Evolutionary conservation across 2,888 invertebrate species (phyloP).

Genomic region (Fabriciana adippe): DNA sequence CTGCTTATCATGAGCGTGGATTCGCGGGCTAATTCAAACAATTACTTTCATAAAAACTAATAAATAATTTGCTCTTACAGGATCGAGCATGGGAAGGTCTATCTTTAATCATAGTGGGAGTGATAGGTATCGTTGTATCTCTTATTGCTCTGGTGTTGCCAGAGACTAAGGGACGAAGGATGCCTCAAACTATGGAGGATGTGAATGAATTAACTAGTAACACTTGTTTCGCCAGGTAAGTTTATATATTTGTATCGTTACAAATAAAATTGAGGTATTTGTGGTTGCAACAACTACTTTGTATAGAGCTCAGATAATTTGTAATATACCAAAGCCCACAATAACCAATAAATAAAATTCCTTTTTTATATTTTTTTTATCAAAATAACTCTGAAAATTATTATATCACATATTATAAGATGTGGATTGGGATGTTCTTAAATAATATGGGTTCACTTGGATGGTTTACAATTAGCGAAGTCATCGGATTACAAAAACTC

Average conservation of each 20-base stretch:
- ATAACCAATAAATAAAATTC: too few relatives aligned
- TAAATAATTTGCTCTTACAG: conserved; percentile 41
- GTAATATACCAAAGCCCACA: too few relatives aligned
- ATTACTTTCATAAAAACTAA: background rate
- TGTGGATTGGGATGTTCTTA: too few relatives aligned
- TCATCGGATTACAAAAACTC: too few relatives aligned
- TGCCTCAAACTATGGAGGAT: conserved; percentile 61
- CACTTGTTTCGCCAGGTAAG: conserved; percentile 26
- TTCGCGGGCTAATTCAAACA: background rate
- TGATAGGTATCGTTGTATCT: conserved; percentile 46
- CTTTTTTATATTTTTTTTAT: too few relatives aligned
- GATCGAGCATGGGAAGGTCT: conserved; percentile 55
- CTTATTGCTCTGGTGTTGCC: conserved; percentile 52
- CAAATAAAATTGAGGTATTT: too few relatives aligned
- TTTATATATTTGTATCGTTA: background rate
- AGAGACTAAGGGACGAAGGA: conserved; percentile 58
- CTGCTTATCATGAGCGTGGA: background rate
- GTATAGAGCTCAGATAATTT: too few relatives aligned
- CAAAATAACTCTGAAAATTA: too few relatives aligned
- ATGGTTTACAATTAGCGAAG: too few relatives aligned
- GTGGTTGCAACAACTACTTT: too few relatives aligned
- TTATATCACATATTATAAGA: too few relatives aligned
- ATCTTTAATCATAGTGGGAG: conserved; percentile 54
- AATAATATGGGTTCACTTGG: too few relatives aligned
- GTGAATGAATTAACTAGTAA: conserved; percentile 46